Evolutionary conservation across 2,113 vertebrate genomes (phyloP), one percentile per base, ranked within the genome.

Genomic region (Eulacestoma nigropectus): DNA sequence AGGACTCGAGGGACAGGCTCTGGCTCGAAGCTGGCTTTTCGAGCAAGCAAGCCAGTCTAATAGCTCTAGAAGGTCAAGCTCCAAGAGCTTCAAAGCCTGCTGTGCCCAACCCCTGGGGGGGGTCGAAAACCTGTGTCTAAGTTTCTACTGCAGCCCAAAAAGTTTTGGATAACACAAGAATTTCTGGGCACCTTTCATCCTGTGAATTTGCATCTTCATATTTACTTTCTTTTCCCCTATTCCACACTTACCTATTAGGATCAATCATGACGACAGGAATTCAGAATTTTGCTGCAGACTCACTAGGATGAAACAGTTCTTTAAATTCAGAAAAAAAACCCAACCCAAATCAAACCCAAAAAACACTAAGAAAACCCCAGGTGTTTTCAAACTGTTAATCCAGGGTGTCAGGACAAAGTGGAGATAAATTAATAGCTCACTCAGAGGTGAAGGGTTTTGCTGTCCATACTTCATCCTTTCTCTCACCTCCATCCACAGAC

Each of bases 61-160:
- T 1, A 62, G 44, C 35, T 80, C 68, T 77, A 68, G 60, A 88
- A 91, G 81, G 63, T 90, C 69, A 68, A 77, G 50, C 19, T 94
- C 27, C 52, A 81, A 86, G 72, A 88, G 52, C 49, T 94, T 93
- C 75, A 90, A 92, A 92, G 68, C 13, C 41, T 81, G 33, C 29
- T 78, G 14, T 39, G 15, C 3, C 56, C 13, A 4, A 14, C 7
- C 20, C 11, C 25, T 68, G 10, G 18, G 16, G 10, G 10, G 3
- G 35, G 16, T 67, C 27, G 22, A 55, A 90, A 96, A 84, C 25
- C 18, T 55, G 16, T 19, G 12, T n/a, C 20, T 67, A 56, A 74
- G 26, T 64, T 86, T 56, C 57, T 60, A 11, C n/a, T 83, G 35
- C 33, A 77, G 47, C 35, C 47, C 49, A 87, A 68, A 73, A 93